A percentile compares a stretch with the other conserved stretches of the same genome.
Evolutionary conservation across 2,113 vertebrate genomes (phyloP).

Genomic region (Pseudorectes ferrugineus): DNA sequence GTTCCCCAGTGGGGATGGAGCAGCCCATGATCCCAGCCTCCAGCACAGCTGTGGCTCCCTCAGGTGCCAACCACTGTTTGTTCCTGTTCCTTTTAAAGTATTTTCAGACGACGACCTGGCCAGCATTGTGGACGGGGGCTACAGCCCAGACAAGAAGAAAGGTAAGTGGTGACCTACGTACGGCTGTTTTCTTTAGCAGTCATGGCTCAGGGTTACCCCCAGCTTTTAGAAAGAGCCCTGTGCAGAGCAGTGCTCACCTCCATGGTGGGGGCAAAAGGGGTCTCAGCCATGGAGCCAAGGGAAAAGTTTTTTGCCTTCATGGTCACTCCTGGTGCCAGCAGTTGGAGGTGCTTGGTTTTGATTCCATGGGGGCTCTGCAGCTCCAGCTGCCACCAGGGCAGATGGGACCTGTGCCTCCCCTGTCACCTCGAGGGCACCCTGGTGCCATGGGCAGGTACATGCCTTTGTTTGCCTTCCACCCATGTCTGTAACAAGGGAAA

Average conservation of each 20-base stretch:
- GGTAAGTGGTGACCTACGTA: background rate
- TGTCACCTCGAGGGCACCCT: accelerated
- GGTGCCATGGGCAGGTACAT: accelerated
- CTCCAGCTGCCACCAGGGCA: background rate
- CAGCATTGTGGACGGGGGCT: constrained; percentile 53
- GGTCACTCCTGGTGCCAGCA: accelerated
- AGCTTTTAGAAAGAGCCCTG: background rate
- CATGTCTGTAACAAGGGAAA: background rate
- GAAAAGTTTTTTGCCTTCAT: accelerated
- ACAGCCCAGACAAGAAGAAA: constrained; percentile 86
- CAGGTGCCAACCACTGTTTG: background rate
- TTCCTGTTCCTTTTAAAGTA: constrained; percentile 15
- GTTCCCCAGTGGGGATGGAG: background rate
- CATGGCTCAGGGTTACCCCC: accelerated
- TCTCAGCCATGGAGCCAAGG: background rate
- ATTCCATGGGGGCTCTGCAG: background rate
- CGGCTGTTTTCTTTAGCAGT: accelerated
- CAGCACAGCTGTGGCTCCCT: background rate
- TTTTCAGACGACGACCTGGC: constrained; percentile 80
- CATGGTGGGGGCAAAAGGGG: accelerated
- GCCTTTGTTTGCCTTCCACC: background rate
- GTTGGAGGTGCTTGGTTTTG: background rate
- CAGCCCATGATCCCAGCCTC: background rate
- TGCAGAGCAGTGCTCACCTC: background rate
- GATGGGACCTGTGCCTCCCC: accelerated